Evolutionary conservation across 2,113 vertebrate species (phyloP), one percentile per base, ranked within the genome.

Genomic region (Triplophysa tibetana): DNA sequence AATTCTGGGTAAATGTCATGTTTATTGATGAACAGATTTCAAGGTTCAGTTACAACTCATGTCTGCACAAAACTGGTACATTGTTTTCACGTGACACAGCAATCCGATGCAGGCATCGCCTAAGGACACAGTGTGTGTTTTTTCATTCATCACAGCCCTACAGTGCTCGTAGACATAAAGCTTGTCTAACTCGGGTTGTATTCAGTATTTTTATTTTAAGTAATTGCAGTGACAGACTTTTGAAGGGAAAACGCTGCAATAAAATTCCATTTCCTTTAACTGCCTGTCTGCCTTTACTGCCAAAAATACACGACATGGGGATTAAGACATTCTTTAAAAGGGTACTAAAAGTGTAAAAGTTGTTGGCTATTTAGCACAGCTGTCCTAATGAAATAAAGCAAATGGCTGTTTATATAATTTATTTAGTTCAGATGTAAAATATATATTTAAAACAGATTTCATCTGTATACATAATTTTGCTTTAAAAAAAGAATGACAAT

Each of bases 1-100:
- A 60, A 33, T 73, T 73, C 70, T 73, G 21, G 54, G 70, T 23
- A 73, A 73, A 60, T 43, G 54, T 73, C 70, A 43, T 16, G 70
- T 60, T 73, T 73, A 73, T 73, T 73, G 29, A 73, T 60, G 70
- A 60, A 52, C 29, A 41, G 12, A 19, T 14, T 73, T 60, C 70
- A 73, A 41, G 29, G 52, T 58, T 74, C 56, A 24, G 70, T 74
- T 74, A 74, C 33, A 61, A 13, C 29, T 38, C 70, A 43, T 60
- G 70, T 61, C 70, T 74, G 70, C 2, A 56, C 70, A 45, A 61
- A 74, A 74, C 70, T 74, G 56, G 21, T 61, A 38, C 50, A 38
- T 72, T 72, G 69, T 56, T 38, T 72, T 72, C 69, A 56, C 11
- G 19, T 58, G 52, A 58, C 50, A 56, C 0, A 58, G 52, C 17